Evolutionary conservation across 2,888 invertebrate species (phyloP), one percentile per base, ranked within the genome.

Genomic region (Troides helena): DNA sequence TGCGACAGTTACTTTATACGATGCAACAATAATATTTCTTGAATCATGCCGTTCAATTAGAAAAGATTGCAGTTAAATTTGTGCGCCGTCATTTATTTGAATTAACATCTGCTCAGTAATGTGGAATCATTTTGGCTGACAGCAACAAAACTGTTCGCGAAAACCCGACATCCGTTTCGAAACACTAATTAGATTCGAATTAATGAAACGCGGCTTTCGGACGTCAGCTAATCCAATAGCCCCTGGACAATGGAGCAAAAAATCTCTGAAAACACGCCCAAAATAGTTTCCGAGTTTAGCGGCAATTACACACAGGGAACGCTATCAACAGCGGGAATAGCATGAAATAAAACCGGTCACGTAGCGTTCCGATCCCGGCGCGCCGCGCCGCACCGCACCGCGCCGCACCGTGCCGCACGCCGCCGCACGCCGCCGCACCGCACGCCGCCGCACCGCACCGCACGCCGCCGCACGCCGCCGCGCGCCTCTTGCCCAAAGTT

Each of bases 341-440:
- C 86, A 84, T 87, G 82, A 86, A 88, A 89, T 87, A 85, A 85
- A 89, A 88, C 85, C 83, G 82, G 87, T 89, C 89, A 90, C 89
- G 88, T 88, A 85, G 79, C 78, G 78, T 80, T 79, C 81, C 78
- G 80, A 75, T 74, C 78, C 80, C 75, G 76, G 71, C 74, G 77
- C 79, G 72, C 65, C 72, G 75, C 65, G 76, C 72, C 74, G 77
- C 79, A 72, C 65, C 72, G 75, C 65, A 76, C 72, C 74, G 77
- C 78, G 72, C 65, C 72, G 75, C 65, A 76, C 72, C 74, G 77
- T 65, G 71, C 57, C 81, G 25, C 25, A 2, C 65, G 71, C 57
- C 81, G 25, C 25, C 25, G 25, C 25, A 25, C 25, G 25, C 25
- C 78, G 72, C 65, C 72, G 75, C 65, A 76, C 72, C 74, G 77